These are phyloP conservation scores for Creontiades dilutus DNA, from an alignment of 2,888 invertebrate genomes.

Conservation along the genomic window DNA sequence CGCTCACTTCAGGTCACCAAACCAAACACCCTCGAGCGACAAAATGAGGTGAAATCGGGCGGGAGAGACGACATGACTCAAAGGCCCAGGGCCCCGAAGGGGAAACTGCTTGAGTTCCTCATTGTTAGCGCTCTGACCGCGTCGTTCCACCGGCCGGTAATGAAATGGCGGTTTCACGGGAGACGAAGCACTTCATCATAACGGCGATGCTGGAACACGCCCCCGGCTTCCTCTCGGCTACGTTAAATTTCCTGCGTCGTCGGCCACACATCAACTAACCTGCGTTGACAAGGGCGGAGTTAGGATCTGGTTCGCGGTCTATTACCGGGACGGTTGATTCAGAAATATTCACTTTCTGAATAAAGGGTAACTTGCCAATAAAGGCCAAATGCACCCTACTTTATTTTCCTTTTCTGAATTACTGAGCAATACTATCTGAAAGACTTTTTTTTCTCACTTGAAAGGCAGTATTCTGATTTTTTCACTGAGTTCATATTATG, in stretches of 20 bases:
- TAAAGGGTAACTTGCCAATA: too few relatives aligned
- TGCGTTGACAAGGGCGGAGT: too few relatives aligned
- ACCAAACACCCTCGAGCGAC: neutral
- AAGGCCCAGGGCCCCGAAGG: neutral
- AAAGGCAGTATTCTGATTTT: too few relatives aligned
- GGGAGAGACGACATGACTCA: conserved; percentile 17
- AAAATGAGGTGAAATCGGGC: neutral
- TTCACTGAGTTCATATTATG: too few relatives aligned
- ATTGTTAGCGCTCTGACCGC: conserved; percentile 6
- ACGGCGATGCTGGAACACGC: neutral
- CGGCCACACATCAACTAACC: too few relatives aligned
- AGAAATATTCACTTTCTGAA: too few relatives aligned
- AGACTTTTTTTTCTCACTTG: too few relatives aligned
- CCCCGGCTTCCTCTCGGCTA: neutral
- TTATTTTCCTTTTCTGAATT: too few relatives aligned
- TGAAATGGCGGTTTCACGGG: conserved; percentile 25
- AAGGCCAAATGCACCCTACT: too few relatives aligned
- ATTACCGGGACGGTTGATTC: too few relatives aligned
- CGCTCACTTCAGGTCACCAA: neutral
- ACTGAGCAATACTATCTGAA: too few relatives aligned
- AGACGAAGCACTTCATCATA: conserved; percentile 14
- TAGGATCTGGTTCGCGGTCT: too few relatives aligned
- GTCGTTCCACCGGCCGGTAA: conserved; percentile 16
- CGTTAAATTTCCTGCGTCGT: neutral
- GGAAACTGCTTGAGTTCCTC: conserved; percentile 13